These are phyloP conservation scores for Ellobius talpinus DNA, from an alignment of 2,113 vertebrate species.

Conservation along the genomic window DNA sequence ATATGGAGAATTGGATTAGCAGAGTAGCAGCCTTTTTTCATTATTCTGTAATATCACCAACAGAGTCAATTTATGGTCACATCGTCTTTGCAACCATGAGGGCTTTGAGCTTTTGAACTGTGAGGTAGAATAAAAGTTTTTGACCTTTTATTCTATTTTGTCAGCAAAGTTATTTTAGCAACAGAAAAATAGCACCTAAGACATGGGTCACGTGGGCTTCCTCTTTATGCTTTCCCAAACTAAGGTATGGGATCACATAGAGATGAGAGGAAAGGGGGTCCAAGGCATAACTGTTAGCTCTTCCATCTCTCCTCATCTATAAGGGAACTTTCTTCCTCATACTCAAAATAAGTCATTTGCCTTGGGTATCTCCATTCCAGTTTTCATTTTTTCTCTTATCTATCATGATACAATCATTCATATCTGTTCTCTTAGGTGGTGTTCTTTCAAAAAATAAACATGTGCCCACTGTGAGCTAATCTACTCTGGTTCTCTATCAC, in stretches of 20 bases:
- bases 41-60: not conserved
- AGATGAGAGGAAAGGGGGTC: not conserved
- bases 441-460: not conserved
- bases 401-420: not conserved
- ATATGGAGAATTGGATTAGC: not conserved
- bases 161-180: not conserved
- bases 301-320: no score
- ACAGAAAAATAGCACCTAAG: not conserved
- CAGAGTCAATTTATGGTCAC: not conserved
- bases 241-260: no score
- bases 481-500: not conserved
- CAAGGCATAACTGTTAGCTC: no score
- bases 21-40: not conserved
- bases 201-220: not conserved
- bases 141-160: not conserved
- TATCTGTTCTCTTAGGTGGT: not conserved
- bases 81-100: not conserved
- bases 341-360: not conserved
- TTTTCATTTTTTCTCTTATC: not conserved
- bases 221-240: not conserved
- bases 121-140: not conserved
- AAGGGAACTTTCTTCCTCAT: not conserved
- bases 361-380: not conserved
- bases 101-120: not conserved
- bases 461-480: not conserved